These are phyloP conservation scores for Lagopus leucura DNA, from an alignment of 2,113 vertebrate genomes.

Conservation along the genomic window DNA sequence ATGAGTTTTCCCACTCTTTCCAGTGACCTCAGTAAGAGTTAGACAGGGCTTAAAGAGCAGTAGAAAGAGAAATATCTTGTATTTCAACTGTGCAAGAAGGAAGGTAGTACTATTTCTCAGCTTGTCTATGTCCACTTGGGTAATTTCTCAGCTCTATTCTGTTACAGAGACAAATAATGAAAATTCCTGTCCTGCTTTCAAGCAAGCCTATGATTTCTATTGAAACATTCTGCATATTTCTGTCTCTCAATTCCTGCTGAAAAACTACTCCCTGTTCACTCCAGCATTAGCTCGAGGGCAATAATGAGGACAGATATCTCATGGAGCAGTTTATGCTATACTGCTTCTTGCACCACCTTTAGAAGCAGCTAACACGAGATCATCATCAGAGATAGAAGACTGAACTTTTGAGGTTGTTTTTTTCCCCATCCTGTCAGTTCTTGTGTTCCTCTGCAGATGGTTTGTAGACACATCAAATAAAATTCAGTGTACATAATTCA, in stretches of 20 bases:
- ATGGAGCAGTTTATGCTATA: too few relatives aligned
- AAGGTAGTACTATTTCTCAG: not conserved
- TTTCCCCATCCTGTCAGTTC: not conserved
- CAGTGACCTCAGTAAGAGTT: not conserved
- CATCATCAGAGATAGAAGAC: fast-evolving
- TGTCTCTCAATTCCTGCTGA: not conserved
- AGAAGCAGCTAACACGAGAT: fast-evolving
- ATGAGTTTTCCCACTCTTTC: not conserved
- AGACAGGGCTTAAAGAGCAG: not conserved
- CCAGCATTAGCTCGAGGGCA: not conserved
- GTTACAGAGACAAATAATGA: not conserved
- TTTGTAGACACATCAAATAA: fast-evolving
- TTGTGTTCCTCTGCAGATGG: not conserved
- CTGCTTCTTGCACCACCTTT: too few relatives aligned
- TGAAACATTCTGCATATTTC: not conserved
- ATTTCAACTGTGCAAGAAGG: not conserved
- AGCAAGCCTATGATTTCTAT: not conserved
- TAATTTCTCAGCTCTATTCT: not conserved
- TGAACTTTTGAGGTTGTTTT: too few relatives aligned
- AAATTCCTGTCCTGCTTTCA: not conserved
- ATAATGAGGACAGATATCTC: not conserved
- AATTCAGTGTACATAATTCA: not conserved
- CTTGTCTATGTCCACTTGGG: not conserved
- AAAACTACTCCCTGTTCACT: too few relatives aligned
- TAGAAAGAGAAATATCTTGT: not conserved